Evolutionary conservation across 1,140 invertebrate genomes (phyloP).

Genomic region (Agraylea sexmaculata): DNA sequence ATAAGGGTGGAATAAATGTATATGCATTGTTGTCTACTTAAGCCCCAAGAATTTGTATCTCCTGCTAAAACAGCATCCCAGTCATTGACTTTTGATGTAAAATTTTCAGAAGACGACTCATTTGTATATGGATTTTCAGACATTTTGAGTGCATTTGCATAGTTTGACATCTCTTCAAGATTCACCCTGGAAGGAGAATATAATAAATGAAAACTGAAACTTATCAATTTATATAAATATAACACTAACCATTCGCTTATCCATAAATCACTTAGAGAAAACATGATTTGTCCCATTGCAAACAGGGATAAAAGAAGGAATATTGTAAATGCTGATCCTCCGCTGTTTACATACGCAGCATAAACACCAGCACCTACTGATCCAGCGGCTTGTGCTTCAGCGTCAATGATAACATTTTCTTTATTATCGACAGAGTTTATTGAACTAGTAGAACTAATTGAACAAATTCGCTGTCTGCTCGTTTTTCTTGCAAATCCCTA

Average conservation of each 20-base stretch:
- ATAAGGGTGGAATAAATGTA: slow-evolving; percentile 47
- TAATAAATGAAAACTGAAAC: slow-evolving; percentile 1
- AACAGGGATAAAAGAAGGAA: slow-evolving; percentile 36
- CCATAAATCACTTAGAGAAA: slow-evolving; percentile 33
- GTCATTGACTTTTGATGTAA: too few relatives aligned
- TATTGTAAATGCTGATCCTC: slow-evolving; percentile 35
- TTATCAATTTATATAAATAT: slow-evolving; percentile 8
- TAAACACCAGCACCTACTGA: slow-evolving; percentile 37
- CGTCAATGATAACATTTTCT: too few relatives aligned
- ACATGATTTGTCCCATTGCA: slow-evolving; percentile 34
- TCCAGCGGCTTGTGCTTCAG: slow-evolving; percentile 31
- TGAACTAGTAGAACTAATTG: slow-evolving; percentile 8
- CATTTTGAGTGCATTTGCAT: too few relatives aligned
- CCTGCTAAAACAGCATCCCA: slow-evolving; percentile 8
- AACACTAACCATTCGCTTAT: slow-evolving; percentile 32
- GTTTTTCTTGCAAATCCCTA: neutral
- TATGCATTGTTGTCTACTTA: slow-evolving; percentile 39
- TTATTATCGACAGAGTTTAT: slow-evolving; percentile 4
- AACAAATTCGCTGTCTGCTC: slow-evolving; percentile 10
- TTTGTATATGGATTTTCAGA: too few relatives aligned
- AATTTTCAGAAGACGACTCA: too few relatives aligned
- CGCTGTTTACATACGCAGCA: slow-evolving; percentile 42
- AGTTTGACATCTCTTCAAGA: slow-evolving; percentile 28
- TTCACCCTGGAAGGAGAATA: slow-evolving; percentile 34
- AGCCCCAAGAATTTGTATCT: slow-evolving; percentile 22